Evolutionary conservation across 2,888 invertebrate genomes (phyloP).

Genomic region (Eupithecia subumbrata): DNA sequence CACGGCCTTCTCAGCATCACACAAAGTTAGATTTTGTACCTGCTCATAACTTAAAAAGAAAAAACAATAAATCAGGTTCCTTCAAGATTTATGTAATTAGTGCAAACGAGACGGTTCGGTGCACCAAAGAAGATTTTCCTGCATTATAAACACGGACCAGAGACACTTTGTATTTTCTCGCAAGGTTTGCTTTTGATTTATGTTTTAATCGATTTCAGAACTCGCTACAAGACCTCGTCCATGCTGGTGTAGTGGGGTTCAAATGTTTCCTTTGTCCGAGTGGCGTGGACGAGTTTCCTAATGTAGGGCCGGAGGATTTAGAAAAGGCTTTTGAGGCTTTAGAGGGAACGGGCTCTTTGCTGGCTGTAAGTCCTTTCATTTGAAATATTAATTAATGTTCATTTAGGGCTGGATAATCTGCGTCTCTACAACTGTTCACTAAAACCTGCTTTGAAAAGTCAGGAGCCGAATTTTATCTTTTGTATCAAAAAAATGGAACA

Average conservation of each 20-base stretch:
- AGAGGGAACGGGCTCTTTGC: slow-evolving; percentile 83
- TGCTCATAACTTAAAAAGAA: slow-evolving; percentile 37
- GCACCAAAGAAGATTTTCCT: slow-evolving; percentile 28
- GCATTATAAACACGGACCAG: slow-evolving; percentile 20
- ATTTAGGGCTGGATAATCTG: neutral
- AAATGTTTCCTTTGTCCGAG: slow-evolving; percentile 89
- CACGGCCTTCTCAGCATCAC: slow-evolving; percentile 14
- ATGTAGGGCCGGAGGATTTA: slow-evolving; percentile 83
- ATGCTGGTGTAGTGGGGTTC: slow-evolving; percentile 88
- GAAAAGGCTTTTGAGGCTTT: slow-evolving; percentile 84
- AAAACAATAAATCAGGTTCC: slow-evolving; percentile 38
- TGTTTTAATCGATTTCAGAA: slow-evolving; percentile 65
- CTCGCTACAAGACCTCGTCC: slow-evolving; percentile 83
- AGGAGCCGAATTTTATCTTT: slow-evolving; percentile 31
- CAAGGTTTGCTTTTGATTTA: slow-evolving; percentile 15
- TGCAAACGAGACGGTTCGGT: slow-evolving; percentile 25
- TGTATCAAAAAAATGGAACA: neutral
- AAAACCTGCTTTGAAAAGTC: neutral
- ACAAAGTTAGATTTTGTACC: slow-evolving; percentile 36
- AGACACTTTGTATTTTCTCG: slow-evolving; percentile 2
- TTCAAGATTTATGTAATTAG: slow-evolving; percentile 42
- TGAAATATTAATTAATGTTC: neutral
- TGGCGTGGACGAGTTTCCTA: slow-evolving; percentile 88
- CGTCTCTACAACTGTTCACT: no score
- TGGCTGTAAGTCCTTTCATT: slow-evolving; percentile 84